phyloP scores from a whole-genome alignment of 2,797 vertebrate species.

The Hydrocynus forskahlii region DNA sequence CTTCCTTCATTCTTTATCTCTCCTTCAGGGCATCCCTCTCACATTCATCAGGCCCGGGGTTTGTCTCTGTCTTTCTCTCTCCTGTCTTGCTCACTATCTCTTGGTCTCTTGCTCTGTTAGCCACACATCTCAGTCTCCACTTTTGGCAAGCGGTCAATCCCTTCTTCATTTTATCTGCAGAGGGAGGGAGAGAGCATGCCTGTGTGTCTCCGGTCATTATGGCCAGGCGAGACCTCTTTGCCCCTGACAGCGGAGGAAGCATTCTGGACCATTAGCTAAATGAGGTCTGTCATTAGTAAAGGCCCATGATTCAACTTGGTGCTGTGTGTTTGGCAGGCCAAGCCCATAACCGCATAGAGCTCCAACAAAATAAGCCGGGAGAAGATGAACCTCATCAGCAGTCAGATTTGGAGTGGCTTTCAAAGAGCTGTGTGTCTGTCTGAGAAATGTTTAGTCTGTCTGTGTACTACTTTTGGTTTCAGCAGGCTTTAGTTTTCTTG shows the following conservation, averaged over 20 bases:
- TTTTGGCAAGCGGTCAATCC: constrained; percentile 59
- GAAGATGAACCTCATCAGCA: background rate
- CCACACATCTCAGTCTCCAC: constrained; percentile 21
- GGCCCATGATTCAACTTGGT: constrained; percentile 42
- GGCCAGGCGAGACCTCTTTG: constrained; percentile 66
- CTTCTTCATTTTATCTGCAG: constrained; percentile 65
- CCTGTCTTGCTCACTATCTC: background rate
- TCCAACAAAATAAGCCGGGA: constrained; percentile 19
- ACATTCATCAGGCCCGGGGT: constrained; percentile 49
- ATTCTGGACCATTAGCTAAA: constrained; percentile 81
- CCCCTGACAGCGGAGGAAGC: constrained; percentile 72
- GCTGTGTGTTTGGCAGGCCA: constrained; percentile 68
- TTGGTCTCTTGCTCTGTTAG: constrained; percentile 1
- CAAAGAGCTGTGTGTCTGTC: background rate
- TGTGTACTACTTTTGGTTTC: background rate
- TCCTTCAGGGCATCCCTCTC: background rate
- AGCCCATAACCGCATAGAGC: constrained; percentile 49
- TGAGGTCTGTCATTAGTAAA: constrained; percentile 74
- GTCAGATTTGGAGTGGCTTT: constrained; percentile 20
- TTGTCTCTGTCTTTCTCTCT: constrained; percentile 20
- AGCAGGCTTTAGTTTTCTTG: background rate
- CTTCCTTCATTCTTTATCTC: constrained; percentile 16
- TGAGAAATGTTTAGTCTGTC: background rate
- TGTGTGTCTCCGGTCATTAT: constrained; percentile 78
- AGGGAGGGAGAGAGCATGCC: constrained; percentile 52